Percentiles rank a stretch among this genome's conserved stretches.
phyloP scores from a whole-genome alignment of 2,888 invertebrate genomes.

The Tachystola acroxantha region DNA sequence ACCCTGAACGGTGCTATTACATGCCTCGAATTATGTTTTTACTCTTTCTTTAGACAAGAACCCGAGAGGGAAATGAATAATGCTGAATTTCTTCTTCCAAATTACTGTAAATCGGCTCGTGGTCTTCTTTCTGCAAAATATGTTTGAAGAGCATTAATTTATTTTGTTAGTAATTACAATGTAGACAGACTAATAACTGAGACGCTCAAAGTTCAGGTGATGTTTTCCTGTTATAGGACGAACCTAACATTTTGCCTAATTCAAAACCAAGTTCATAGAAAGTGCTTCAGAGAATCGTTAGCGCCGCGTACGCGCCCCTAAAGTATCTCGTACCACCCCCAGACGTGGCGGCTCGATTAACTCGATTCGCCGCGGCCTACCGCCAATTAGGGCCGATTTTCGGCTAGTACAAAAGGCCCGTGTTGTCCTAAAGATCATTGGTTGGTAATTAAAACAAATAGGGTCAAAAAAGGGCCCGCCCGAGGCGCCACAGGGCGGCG shows the following conservation, averaged over 20 bases:
- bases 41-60: constrained; percentile 16
- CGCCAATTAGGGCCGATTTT: constrained; percentile 65
- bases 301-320: constrained; percentile 7
- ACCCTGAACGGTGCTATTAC: constrained; percentile 55
- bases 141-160: too few relatives aligned
- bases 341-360: constrained; percentile 30
- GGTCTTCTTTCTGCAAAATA: neutral
- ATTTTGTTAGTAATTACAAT: neutral
- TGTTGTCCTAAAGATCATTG: constrained; percentile 70
- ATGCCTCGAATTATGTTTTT: constrained; percentile 19
- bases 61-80: constrained; percentile 16
- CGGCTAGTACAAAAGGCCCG: constrained; percentile 62
- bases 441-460: constrained; percentile 77
- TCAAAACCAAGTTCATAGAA: constrained; percentile 6
- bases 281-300: constrained; percentile 11
- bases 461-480: constrained; percentile 69
- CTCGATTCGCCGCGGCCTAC: constrained; percentile 47
- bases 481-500: constrained; percentile 71
- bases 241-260: constrained; percentile 5
- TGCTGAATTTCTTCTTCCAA: constrained; percentile 5
- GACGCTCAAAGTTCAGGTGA: neutral
- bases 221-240: constrained; percentile 3
- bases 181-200: neutral
- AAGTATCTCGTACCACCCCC: constrained; percentile 19
- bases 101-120: too few relatives aligned